phyloP scores from a whole-genome alignment of 2,888 invertebrate species.

The Dryadula phaetusa region DNA sequence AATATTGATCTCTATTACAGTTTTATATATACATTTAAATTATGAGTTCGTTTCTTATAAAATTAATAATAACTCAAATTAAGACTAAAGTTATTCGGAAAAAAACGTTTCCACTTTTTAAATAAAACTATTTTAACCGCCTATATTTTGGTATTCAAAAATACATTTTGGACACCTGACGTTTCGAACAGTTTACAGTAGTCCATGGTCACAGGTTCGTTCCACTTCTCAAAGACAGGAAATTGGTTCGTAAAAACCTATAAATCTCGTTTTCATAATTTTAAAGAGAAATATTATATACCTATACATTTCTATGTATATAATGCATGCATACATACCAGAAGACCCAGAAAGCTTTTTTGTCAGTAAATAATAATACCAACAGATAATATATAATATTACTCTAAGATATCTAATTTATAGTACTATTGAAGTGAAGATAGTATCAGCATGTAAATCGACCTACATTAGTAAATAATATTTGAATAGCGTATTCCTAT shows the following conservation, averaged over 20 bases:
- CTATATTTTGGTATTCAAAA: too few relatives aligned
- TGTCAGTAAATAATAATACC: too few relatives aligned
- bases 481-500: background rate
- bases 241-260: constrained; percentile 6
- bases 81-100: constrained; percentile 1
- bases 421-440: background rate
- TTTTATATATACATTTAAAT: too few relatives aligned
- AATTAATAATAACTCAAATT: background rate
- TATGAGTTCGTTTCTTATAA: background rate
- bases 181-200: too few relatives aligned
- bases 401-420: too few relatives aligned
- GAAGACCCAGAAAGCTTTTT: too few relatives aligned
- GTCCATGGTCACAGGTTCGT: too few relatives aligned
- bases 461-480: background rate
- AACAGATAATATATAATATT: too few relatives aligned
- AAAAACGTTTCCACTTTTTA: background rate
- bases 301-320: background rate
- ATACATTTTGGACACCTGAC: too few relatives aligned
- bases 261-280: constrained; percentile 5
- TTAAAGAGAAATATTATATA: background rate
- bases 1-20: too few relatives aligned
- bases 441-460: background rate
- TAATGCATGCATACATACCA: too few relatives aligned
- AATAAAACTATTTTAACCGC: too few relatives aligned
- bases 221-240: constrained; percentile 8